Evolutionary conservation across 2,113 vertebrate genomes (phyloP), one percentile per base, ranked within the genome.

Genomic region (Cinclus cinclus): DNA sequence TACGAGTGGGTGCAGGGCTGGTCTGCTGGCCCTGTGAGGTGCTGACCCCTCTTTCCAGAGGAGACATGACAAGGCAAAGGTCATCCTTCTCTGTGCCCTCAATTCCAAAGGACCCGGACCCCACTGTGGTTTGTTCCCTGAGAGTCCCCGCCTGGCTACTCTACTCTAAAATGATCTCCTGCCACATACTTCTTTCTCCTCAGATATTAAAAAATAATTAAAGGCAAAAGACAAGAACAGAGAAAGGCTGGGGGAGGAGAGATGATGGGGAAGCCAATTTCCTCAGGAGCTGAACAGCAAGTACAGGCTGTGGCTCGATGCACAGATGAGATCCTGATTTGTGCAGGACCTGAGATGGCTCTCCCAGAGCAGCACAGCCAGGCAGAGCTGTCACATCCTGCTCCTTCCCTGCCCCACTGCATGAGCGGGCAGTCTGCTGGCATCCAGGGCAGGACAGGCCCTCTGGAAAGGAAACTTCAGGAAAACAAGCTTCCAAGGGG

Each of bases 201-300:
- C 2, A 0, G 56, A 60, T 93, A 89, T 92, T 89, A 94, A 89
- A 91, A 81, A 70, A 84, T 44, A 92, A 87, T 91, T 92, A 75
- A 63, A 89, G 33, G 15, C 42, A 55, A 69, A 58, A 90, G 71
- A n/a, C 33, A 69, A 65, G 58, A 80, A 20, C 41, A 62, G 49
- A 41, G 69, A 37, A 68, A 58, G 11, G 31, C 53, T 58, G 31
- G 14, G 27, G 31, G n/a, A 79, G n/a, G 52, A 47, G 25, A 46
- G 35, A 46, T 22, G 46, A 31, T 10, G 17, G 41, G 39, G 69
- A 89, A 81, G 74, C 50, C 73, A 37, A 46, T 65, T 86, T 49
- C 71, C 81, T 67, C 73, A 68, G 23, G 53, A 87, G 47, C 56
- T 2, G 21, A 56, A 39, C 17, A 73, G 47, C 60, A 25, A 1